Conservation (phyloP, 2,888 invertebrate species). For the Apamea epomidion region DNA sequence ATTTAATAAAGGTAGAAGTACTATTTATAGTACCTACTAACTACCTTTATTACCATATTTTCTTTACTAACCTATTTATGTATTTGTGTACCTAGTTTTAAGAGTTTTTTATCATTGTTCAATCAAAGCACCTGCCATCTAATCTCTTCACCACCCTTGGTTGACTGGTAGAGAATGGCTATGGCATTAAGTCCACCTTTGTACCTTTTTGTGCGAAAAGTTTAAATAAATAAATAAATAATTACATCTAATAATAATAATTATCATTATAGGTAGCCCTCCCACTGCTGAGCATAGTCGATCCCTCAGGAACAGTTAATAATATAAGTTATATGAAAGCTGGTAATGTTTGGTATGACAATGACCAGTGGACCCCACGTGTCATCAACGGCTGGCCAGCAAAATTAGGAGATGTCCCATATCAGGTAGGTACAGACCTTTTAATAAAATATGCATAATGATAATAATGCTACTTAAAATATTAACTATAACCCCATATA, state of each 20-base stretch:
- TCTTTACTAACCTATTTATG: too few species aligned
- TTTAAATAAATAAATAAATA: too few species aligned
- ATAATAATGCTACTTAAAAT: background rate
- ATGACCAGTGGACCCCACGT: constrained; percentile 36
- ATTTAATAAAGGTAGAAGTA: background rate
- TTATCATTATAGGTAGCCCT: constrained; percentile 8
- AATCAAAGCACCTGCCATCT: too few species aligned
- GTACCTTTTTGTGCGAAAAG: too few species aligned
- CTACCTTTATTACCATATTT: background rate
- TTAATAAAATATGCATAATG: background rate
- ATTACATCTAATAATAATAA: background rate
- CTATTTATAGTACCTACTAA: background rate
- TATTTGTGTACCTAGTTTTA: too few species aligned
- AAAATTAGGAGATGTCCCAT: constrained; percentile 53
- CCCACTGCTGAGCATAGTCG: background rate
- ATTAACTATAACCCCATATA: background rate
- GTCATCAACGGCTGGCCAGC: constrained; percentile 46
- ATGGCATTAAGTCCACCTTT: too few species aligned
- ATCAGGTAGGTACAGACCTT: constrained; percentile 43
- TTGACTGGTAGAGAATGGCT: too few species aligned
- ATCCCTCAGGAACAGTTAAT: background rate
- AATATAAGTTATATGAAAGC: background rate
- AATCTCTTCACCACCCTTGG: too few species aligned
- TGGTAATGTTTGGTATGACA: background rate
- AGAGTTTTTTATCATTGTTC: too few species aligned